Conservation (phyloP, 2,888 invertebrate genomes). For the Taphrorychus bicolor region DNA sequence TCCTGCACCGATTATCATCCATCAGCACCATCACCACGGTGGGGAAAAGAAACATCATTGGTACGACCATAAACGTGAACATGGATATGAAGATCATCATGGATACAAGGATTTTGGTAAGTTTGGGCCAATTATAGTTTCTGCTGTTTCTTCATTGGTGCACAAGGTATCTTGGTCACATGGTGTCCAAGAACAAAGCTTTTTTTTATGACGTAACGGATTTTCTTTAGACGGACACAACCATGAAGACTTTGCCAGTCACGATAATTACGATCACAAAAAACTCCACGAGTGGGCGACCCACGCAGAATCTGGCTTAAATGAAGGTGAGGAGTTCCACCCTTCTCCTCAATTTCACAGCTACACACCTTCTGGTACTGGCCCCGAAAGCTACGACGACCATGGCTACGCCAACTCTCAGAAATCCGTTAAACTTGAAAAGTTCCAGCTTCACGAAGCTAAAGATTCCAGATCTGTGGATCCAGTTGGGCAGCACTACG, state of each 20-base stretch:
- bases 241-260: slow-evolving; percentile 38
- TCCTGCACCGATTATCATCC: slow-evolving; percentile 30
- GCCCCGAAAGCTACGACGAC: neutral
- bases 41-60: slow-evolving; percentile 45
- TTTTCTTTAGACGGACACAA: slow-evolving; percentile 41
- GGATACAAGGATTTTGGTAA: slow-evolving; percentile 42
- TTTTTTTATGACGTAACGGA: no score
- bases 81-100: slow-evolving; percentile 40
- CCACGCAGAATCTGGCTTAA: slow-evolving; percentile 4
- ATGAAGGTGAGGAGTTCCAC: neutral
- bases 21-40: slow-evolving; percentile 45
- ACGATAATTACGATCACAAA: neutral
- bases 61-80: slow-evolving; percentile 39
- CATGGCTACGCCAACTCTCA: slow-evolving; percentile 12
- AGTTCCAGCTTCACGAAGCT: slow-evolving; percentile 25
- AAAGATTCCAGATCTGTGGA: slow-evolving; percentile 23
- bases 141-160: no score
- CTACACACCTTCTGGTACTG: neutral
- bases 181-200: no score
- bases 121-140: no score
- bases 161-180: no score
- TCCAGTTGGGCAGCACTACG: slow-evolving; percentile 23
- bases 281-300: slow-evolving; percentile 9
- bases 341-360: neutral
- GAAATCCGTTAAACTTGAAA: slow-evolving; percentile 43